Base-by-base conservation (phyloP, 2,888 invertebrate species). In the Maniola hyperantus region DNA sequence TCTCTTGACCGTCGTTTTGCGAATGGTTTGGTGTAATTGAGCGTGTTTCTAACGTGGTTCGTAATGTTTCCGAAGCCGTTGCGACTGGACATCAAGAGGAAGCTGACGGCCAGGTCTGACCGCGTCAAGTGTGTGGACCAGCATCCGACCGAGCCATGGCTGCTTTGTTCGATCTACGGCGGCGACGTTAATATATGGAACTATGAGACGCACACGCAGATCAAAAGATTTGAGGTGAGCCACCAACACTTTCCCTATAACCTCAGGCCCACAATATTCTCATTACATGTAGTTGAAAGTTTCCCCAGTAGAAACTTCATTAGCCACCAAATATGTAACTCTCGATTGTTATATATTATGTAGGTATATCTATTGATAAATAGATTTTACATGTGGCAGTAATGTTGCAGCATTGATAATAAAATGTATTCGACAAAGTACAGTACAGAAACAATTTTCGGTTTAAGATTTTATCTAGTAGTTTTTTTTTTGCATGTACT, bases 171-270 rank as follows among this genome's bases (percentile, higher is more conserved):
- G 48, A 93, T 99, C 42, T 99, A 99, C 94, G 99, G 98, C 92
- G 99, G 99, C 76, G 98, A 99, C 92, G 98, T 99, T 77, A 99
- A 99, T 93, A 97, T 99, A 81, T 99, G 99, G 99, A 99, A 99
- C 87, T 97, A 98, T 91, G 99, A 99, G 85, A 97, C 97, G 70
- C 99, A 99, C 87, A 95, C 96, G 78, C 94, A 97, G 76, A 97
- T 97, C 74, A 92, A 92, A 75, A 96, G 97, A 76, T 97, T 98
- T 80, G 97, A 98, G 93, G 96, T 96, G 81, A 78, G 54, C 6
- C 13, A 53, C 4, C 20, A 10, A 42, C 10, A 20, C 42, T 15
- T 50, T 50, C 20, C 20, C 8, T 15, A 15, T 15, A 46, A 39
- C 10, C 7, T 46, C 6, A 15, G 15, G 15, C 46, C n/a, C n/a